A percentile compares a stretch with the other conserved stretches of the same genome.
Conservation (phyloP, 2,797 vertebrate genomes). For the Leuciscus waleckii region DNA sequence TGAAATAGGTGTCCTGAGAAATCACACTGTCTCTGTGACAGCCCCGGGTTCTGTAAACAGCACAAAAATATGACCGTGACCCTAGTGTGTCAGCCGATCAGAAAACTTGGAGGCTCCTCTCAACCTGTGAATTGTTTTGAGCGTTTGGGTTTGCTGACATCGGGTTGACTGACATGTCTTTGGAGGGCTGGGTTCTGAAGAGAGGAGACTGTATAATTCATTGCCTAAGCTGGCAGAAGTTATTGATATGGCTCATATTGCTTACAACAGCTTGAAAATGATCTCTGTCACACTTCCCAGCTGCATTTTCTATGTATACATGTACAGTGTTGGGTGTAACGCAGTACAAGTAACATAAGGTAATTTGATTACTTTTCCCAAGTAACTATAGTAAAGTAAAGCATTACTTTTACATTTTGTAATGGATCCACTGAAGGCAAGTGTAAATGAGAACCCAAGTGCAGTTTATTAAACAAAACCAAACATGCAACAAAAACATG, state of each 20-base stretch:
- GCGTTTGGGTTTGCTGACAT: slow-evolving; percentile 24
- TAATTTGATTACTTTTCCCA: no score
- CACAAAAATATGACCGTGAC: slow-evolving; percentile 13
- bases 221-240: neutral
- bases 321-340: neutral
- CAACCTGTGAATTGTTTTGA: slow-evolving; percentile 32
- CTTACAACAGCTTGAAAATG: neutral
- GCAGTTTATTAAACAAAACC: no score
- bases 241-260: neutral
- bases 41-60: neutral
- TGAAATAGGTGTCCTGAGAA: slow-evolving; percentile 20
- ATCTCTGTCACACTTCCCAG: neutral
- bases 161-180: neutral
- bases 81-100: neutral
- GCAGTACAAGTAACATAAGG: no score
- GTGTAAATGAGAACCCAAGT: no score
- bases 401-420: no score
- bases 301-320: neutral
- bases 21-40: slow-evolving; percentile 5
- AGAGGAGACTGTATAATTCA: slow-evolving; percentile 6
- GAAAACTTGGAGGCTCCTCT: slow-evolving; percentile 18
- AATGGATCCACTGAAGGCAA: no score
- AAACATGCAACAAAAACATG: no score
- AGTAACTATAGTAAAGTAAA: no score
- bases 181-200: neutral